Evolutionary conservation across 2,888 invertebrate species (phyloP).

Genomic region (Stenurella melanura): DNA sequence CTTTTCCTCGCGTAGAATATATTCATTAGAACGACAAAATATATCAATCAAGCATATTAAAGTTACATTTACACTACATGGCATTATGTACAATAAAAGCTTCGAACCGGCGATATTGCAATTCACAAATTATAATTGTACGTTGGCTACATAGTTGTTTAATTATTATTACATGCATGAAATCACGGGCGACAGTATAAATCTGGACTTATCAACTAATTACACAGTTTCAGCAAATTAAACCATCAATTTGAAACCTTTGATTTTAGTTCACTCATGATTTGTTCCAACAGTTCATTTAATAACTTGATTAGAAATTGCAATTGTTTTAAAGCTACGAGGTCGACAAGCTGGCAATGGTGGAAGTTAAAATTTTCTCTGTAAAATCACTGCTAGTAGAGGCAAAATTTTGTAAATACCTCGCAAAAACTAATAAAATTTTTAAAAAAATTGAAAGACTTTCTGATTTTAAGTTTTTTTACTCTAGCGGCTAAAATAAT

Average conservation of each 20-base stretch:
- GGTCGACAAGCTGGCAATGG: too few species aligned
- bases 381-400: too few species aligned
- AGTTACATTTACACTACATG: neutral
- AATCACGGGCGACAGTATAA: neutral
- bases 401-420: too few species aligned
- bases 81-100: neutral
- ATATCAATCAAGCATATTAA: neutral
- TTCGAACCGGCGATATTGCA: neutral
- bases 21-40: neutral
- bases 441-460: too few species aligned
- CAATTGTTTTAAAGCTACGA: neutral
- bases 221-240: slow-evolving; percentile 16
- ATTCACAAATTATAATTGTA: neutral
- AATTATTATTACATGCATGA: neutral
- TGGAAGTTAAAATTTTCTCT: too few species aligned
- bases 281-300: neutral
- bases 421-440: too few species aligned
- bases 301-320: neutral
- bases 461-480: too few species aligned
- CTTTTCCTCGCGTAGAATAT: too few species aligned
- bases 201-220: slow-evolving; percentile 5
- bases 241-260: neutral
- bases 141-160: neutral
- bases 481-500: too few species aligned
- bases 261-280: neutral